Evolutionary conservation across 2,888 invertebrate species (phyloP), one percentile per base, ranked within the genome.

Genomic region (Hyles lineata): DNA sequence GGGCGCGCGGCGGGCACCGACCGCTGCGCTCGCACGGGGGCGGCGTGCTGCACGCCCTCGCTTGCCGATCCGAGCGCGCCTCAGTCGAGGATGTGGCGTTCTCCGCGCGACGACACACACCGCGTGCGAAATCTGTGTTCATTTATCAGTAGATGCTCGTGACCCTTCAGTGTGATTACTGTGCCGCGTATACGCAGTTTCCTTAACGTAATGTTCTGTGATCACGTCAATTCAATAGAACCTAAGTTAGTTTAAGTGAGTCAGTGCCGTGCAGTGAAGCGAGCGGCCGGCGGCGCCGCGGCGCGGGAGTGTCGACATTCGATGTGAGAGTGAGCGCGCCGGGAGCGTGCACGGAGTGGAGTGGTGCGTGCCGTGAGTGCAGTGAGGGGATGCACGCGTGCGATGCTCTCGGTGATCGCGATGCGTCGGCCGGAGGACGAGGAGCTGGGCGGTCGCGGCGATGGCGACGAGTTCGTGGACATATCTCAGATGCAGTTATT

Each of bases 401-500:
- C 94, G 89, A 94, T 94, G 94, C 93, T 94, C 90, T 93, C 94
- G 89, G 94, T 96, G 96, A 95, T 97, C 95, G 96, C 96, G 94
- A 97, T 97, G 97, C 96, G 97, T 94, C 96, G 96, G 92, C 96
- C 96, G 96, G 96, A 96, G 95, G 96, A 96, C 94, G 95, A 95
- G 93, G 94, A 94, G 90, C 88, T 93, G 87, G 93, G 91, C 87
- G 90, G 91, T 79, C 92, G 92, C 87, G 92, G 88, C 90, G 92
- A 91, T 85, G 90, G 90, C 90, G 96, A 97, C 92, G 97, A 97
- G 93, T 97, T 97, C 92, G 97, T 97, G 89, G 97, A 97, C 92
- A 97, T 97, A 84, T 96, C 97, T 74, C 97, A 97, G 89, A 97
- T 97, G 89, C 97, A 97, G 85, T 96, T 97, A 89, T 92, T 97